phyloP scores from a whole-genome alignment of 2,113 vertebrate species.

The Desmodus rotundus region DNA sequence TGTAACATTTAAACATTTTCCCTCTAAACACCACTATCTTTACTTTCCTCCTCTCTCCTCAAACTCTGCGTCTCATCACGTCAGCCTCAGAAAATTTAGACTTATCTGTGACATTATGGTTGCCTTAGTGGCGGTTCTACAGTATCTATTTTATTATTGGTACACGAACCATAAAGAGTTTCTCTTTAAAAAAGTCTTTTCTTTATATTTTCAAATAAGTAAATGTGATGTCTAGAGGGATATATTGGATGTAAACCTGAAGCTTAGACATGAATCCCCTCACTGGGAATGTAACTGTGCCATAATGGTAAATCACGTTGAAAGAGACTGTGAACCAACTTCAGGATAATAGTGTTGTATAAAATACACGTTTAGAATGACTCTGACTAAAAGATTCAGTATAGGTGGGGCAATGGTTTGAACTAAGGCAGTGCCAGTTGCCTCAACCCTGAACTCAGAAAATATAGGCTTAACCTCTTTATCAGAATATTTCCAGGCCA shows the following conservation, averaged over 20 bases:
- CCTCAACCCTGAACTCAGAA: constrained; percentile 34
- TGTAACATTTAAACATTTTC: not conserved
- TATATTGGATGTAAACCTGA: not conserved
- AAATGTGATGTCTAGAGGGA: not conserved
- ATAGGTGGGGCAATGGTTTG: not conserved
- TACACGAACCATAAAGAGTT: not conserved
- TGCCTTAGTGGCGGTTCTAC: not conserved
- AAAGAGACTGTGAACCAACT: not conserved
- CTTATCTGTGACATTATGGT: not conserved
- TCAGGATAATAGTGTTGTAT: not conserved
- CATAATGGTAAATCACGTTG: not conserved
- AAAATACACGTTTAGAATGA: constrained; percentile 26
- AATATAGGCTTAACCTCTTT: not conserved
- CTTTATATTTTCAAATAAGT: constrained; percentile 22
- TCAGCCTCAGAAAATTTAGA: not conserved
- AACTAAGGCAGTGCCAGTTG: not conserved
- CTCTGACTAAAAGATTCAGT: not conserved
- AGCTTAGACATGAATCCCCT: not conserved
- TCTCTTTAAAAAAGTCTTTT: constrained; percentile 31
- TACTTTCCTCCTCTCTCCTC: not conserved
- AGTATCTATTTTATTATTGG: not conserved
- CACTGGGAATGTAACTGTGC: constrained; percentile 2
- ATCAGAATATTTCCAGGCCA: not conserved
- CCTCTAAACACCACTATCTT: not conserved
- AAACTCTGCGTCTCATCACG: not conserved